Evolutionary conservation across 2,797 vertebrate genomes (phyloP), one percentile per base, ranked within the genome.

Genomic region (Lagorchestes hirsutus): DNA sequence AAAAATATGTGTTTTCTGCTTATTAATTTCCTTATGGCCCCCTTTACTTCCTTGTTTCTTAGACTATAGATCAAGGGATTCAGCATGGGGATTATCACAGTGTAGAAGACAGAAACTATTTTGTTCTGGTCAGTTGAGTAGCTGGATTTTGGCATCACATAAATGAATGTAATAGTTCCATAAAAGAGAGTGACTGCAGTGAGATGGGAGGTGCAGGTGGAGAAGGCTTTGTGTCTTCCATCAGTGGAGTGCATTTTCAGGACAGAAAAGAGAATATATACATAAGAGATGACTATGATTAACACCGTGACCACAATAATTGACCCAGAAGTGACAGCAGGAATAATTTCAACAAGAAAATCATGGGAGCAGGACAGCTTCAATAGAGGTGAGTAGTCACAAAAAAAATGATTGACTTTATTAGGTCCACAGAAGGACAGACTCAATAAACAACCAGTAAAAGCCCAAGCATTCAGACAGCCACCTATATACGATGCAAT

Each of bases 41-140:
- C 94, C 94, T 98, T 98, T 8, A 98, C 97, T 18, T 98, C 98
- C 54, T 98, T 98, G 82, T 98, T 98, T 62, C 98, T 97, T 27
- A 98, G 94, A 52, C 97, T 98, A 24, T 98, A 98, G 93, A 98
- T 98, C n/a, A 98, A 93, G n/a, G 97, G 98, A n/a, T 98, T 98
- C 94, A 98, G 90, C 96, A 98, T 97, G 55, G 98, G 98, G 22
- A 98, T 97, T 82, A 98, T 91, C 56, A 98, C 97, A 0, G 96
- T 98, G 28, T 98, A 98, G 92, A 97, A 98, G 12, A 98, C 95
- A 95, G 98, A 98, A 9, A 97, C 97, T 92, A 96, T 91, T 94
- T 98, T 98, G 90, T 98, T 97, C 56, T 97, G 95, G 18, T 97
- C 93, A 24, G 96, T 95, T 91, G 97, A 98, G 59, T 98, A 98